Conservation (phyloP, 2,797 vertebrate genomes). For the Sebastiscus albofasciatus region DNA sequence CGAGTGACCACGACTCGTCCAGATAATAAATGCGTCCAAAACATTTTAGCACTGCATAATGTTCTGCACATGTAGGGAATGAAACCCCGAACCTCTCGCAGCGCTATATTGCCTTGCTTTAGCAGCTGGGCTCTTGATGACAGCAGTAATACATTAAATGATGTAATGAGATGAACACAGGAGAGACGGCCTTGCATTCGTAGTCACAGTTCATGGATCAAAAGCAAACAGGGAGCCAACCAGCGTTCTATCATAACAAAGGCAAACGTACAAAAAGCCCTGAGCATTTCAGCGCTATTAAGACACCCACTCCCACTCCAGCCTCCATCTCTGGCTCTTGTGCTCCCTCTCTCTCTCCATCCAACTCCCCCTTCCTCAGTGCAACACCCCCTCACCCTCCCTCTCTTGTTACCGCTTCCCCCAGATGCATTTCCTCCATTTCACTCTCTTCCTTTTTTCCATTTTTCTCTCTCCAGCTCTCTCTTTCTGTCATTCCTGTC, state of each 20-base stretch:
- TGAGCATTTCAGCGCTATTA: conserved; percentile 73
- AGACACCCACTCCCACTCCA: conserved; percentile 81
- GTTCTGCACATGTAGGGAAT: neutral
- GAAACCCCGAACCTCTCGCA: neutral
- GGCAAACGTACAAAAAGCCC: conserved; percentile 75
- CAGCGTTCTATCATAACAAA: conserved; percentile 72
- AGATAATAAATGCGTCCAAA: neutral
- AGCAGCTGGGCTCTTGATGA: neutral
- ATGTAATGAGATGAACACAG: conserved; percentile 42
- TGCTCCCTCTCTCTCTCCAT: conserved; percentile 48
- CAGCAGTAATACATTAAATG: conserved; percentile 22
- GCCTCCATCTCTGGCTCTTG: conserved; percentile 64
- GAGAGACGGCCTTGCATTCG: conserved; percentile 38
- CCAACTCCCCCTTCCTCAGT: conserved; percentile 46
- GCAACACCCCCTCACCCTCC: conserved; percentile 16
- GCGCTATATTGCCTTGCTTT: neutral
- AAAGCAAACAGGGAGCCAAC: conserved; percentile 68
- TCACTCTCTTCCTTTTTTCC: conserved; percentile 24
- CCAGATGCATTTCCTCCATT: conserved; percentile 62
- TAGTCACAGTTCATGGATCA: conserved; percentile 71
- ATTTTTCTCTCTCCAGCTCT: conserved; percentile 4
- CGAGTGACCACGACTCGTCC: neutral
- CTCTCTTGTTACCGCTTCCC: conserved; percentile 35
- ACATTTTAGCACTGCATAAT: neutral
- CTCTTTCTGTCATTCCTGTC: conserved; percentile 48